A percentile compares a stretch with the other conserved stretches of the same genome.
Conservation (phyloP, 2,888 invertebrate genomes). For the Elmis aenea region DNA sequence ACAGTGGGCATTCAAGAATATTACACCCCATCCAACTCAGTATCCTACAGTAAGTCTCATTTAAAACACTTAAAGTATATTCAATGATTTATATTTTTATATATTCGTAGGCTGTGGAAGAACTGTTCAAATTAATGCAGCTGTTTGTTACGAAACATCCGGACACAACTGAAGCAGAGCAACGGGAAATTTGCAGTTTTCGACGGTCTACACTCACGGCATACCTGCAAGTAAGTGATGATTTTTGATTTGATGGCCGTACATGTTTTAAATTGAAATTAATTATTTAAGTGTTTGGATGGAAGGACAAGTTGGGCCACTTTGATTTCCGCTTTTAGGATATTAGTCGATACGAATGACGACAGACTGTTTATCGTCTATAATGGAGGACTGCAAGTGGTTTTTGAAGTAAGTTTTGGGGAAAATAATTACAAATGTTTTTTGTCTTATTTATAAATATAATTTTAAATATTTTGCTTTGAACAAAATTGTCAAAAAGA, state of each 20-base stretch:
- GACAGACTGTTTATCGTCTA: conserved; percentile 86
- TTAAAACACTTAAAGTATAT: neutral
- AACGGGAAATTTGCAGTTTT: conserved; percentile 80
- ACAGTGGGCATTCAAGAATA: conserved; percentile 95
- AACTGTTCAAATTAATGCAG: conserved; percentile 84
- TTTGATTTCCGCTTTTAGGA: conserved; percentile 83
- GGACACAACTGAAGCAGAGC: conserved; percentile 70
- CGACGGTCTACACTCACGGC: conserved; percentile 79
- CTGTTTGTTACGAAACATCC: conserved; percentile 81
- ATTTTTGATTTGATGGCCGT: no score
- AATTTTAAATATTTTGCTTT: no score
- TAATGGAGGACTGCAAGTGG: conserved; percentile 78
- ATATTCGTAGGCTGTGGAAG: conserved; percentile 70
- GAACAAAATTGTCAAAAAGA: no score
- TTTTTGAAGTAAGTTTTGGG: conserved; percentile 66
- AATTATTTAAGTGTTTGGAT: conserved; percentile 61
- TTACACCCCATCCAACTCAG: conserved; percentile 91
- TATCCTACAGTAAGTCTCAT: conserved; percentile 64
- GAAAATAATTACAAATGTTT: no score
- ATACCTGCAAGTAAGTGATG: conserved; percentile 72
- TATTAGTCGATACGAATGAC: conserved; percentile 83
- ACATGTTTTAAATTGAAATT: no score
- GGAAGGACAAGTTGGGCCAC: conserved; percentile 92
- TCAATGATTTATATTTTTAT: neutral
- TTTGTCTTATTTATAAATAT: conserved; percentile 2